These are phyloP conservation scores for Tachypleus tridentatus DNA, from an alignment of 1,140 invertebrate genomes.

Conservation along the genomic window DNA sequence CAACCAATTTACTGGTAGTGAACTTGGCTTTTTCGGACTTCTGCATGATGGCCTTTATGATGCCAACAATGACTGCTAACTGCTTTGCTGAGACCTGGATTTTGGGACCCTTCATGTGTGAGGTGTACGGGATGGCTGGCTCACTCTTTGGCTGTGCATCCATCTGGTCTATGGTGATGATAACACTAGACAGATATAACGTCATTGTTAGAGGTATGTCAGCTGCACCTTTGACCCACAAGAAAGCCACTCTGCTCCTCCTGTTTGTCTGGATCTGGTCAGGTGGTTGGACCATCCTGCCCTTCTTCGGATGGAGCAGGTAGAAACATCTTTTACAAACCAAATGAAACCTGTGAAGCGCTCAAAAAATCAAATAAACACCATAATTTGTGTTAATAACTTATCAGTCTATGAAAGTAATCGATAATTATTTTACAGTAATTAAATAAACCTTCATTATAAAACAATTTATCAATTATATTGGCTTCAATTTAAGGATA, in stretches of 20 bases:
- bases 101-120: constrained; percentile 63
- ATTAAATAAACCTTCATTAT: too few relatives aligned
- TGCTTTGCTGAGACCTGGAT: constrained; percentile 79
- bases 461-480: too few relatives aligned
- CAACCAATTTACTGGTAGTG: constrained; percentile 68
- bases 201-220: constrained; percentile 70
- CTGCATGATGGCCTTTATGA: constrained; percentile 69
- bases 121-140: constrained; percentile 62
- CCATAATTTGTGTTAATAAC: too few relatives aligned
- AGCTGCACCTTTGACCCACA: constrained; percentile 54
- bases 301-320: constrained; percentile 58
- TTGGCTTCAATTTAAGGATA: too few relatives aligned
- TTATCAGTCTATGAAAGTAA: too few relatives aligned
- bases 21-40: constrained; percentile 81
- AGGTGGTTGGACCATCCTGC: constrained; percentile 52
- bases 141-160: constrained; percentile 65
- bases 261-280: constrained; percentile 55
- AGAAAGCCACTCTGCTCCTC: constrained; percentile 51
- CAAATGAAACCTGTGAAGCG: too few relatives aligned
- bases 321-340: constrained; percentile 2
- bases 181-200: constrained; percentile 68
- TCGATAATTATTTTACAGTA: too few relatives aligned
- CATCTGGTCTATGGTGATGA: constrained; percentile 71
- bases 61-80: constrained; percentile 62
- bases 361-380: too few relatives aligned